Evolutionary conservation across 2,113 vertebrate genomes (phyloP).

Genomic region (Recurvirostra avosetta): DNA sequence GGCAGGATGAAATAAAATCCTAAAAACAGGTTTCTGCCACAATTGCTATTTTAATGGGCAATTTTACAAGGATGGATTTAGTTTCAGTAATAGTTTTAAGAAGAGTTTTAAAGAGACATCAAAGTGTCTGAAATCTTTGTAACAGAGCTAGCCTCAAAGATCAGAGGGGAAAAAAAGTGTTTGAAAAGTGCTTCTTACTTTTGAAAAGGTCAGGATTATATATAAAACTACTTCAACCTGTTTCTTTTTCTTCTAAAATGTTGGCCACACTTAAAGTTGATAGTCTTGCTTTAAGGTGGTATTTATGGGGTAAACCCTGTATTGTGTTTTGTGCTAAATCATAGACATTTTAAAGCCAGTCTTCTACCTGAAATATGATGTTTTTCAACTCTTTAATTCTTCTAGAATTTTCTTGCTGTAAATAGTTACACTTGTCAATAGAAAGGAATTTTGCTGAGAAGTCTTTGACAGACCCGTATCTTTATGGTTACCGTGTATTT

Average conservation of each 20-base stretch:
- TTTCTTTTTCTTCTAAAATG: not conserved
- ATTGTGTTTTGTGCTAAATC: constrained; percentile 8
- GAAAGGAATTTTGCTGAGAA: not conserved
- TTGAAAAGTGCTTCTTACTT: constrained; percentile 26
- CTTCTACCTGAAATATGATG: not conserved
- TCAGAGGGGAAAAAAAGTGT: not conserved
- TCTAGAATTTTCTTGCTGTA: not conserved
- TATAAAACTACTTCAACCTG: not conserved
- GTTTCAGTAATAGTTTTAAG: constrained; percentile 56
- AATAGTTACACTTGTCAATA: not conserved
- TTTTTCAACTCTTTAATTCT: not conserved
- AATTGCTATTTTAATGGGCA: constrained; percentile 43
- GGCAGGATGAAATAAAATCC: constrained; percentile 37
- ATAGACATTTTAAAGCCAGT: not conserved
- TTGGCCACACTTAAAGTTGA: not conserved
- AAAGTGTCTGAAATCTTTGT: constrained; percentile 54
- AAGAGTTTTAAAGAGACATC: constrained; percentile 55
- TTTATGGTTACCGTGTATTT: not conserved
- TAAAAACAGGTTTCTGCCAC: constrained; percentile 5
- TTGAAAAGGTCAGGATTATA: constrained; percentile 35
- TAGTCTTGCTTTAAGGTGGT: constrained; percentile 11
- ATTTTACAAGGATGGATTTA: constrained; percentile 55
- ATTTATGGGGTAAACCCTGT: not conserved
- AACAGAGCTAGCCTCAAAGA: constrained; percentile 37
- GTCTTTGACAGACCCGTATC: not conserved